phyloP scores from a whole-genome alignment of 2,113 vertebrate species.

The Coreoperca whiteheadi region DNA sequence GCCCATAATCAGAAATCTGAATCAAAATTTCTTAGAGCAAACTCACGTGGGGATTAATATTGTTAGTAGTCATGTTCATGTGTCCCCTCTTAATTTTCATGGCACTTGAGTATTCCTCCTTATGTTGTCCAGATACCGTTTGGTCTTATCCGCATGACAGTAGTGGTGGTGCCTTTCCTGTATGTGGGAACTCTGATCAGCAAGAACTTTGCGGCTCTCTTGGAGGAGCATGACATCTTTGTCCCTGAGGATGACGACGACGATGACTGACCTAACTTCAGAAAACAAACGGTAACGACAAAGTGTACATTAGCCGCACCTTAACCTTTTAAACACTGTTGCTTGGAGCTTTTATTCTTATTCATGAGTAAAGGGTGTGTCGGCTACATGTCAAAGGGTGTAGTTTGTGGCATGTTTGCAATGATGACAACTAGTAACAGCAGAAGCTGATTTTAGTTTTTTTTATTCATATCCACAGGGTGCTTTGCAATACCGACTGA shows the following conservation, averaged over 20 bases:
- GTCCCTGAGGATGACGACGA: constrained; percentile 96
- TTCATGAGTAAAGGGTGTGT: constrained; percentile 32
- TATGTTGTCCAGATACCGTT: constrained; percentile 88
- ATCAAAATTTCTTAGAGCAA: neutral
- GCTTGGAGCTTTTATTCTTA: neutral
- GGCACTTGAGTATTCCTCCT: neutral
- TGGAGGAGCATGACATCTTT: constrained; percentile 98
- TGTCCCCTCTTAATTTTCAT: neutral
- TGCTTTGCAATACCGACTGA: constrained; percentile 57
- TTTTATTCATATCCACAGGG: constrained; percentile 56
- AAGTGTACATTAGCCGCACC: constrained; percentile 13
- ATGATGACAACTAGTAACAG: neutral
- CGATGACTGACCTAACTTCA: constrained; percentile 86
- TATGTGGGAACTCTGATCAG: constrained; percentile 94
- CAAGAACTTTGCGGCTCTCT: constrained; percentile 94
- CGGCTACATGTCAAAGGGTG: constrained; percentile 17
- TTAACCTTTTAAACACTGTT: constrained; percentile 29
- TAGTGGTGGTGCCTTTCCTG: constrained; percentile 94
- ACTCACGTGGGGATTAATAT: neutral
- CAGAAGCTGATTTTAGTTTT: neutral
- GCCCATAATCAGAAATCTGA: neutral
- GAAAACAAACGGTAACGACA: constrained; percentile 30
- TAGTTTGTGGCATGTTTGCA: neutral
- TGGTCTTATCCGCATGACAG: constrained; percentile 91
- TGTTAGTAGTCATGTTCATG: neutral